Evolutionary conservation across 2,113 vertebrate species (phyloP), one percentile per base, ranked within the genome.

Genomic region (Lamprologus speciosus): DNA sequence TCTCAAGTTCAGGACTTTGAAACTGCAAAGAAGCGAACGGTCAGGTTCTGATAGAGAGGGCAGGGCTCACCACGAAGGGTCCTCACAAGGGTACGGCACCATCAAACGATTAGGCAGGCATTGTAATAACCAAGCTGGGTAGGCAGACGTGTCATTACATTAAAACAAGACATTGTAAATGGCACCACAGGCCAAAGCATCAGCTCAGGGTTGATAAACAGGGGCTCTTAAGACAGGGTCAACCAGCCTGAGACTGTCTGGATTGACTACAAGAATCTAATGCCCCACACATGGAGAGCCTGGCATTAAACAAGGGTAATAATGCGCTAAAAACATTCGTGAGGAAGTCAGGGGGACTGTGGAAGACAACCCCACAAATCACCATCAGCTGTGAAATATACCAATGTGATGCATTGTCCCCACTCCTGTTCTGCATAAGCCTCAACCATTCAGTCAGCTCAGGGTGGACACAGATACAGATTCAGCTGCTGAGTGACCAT

Each of bases 71-170:
- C 31, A 0, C 0, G 1, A 31, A 58, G 23, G 57, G 13, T 28
- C 23, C 55, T 9, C 55, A 28, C 26, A 31, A 58, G 13, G 57
- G 9, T 63, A 4, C 9, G 2, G 28, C 58, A 4, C 2, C 58
- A 35, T 63, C 58, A 11, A 19, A 35, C 4, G 1, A n/a, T 11
- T 19, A 28, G 28, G 28, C 28, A 11, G 58, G 9, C 58, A 35
- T 3, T 63, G 58, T 7, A 63, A 63, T 11, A 7, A 63, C 58
- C 31, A 33, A 19, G 58, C 58, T 63, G 16, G 2, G 9, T 19
- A 4, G 58, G 58, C 28, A 35, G 58, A 63, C 0, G 17, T 1
- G 58, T 35, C 58, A 1, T 0, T 35, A 19, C 31, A 11, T 35
- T 19, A 63, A 33, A 35, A 35, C 31, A 63, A 63, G 28, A 33